These are phyloP conservation scores for Liasis olivaceus DNA, from an alignment of 2,797 vertebrate species.

Conservation along the genomic window DNA sequence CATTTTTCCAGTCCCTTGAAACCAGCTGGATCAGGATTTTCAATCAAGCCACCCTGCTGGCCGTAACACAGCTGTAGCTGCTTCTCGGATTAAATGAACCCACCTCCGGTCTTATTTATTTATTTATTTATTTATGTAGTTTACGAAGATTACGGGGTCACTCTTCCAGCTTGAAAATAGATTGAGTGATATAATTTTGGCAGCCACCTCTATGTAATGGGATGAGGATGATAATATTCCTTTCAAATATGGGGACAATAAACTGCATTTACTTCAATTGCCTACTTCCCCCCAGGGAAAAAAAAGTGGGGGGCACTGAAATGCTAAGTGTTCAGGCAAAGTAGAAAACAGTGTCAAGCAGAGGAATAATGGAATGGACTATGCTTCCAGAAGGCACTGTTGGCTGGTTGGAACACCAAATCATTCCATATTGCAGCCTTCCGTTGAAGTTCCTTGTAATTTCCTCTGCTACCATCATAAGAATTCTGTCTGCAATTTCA, in stretches of 20 bases:
- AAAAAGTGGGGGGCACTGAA: no score
- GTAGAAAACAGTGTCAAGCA: neutral
- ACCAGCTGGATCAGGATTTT: conserved; percentile 29
- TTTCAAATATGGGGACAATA: neutral
- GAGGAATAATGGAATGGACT: no score
- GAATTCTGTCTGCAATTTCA: neutral
- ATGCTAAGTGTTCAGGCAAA: neutral
- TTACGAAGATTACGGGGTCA: neutral
- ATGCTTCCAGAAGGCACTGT: neutral
- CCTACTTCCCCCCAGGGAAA: neutral
- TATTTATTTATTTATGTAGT: neutral
- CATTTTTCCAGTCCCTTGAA: conserved; percentile 16
- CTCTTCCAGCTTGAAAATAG: neutral
- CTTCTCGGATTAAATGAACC: conserved; percentile 25
- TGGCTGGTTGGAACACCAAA: neutral
- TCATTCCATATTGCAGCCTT: neutral
- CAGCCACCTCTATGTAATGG: neutral
- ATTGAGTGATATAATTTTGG: neutral
- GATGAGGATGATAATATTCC: neutral
- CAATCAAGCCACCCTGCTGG: conserved; percentile 6
- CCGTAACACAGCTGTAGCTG: neutral
- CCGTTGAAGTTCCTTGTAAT: neutral
- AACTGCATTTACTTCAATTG: neutral
- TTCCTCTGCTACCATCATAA: neutral
- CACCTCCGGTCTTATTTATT: neutral